Conservation (phyloP, 2,113 vertebrate species). For the Melanostigma gelatinosum region DNA sequence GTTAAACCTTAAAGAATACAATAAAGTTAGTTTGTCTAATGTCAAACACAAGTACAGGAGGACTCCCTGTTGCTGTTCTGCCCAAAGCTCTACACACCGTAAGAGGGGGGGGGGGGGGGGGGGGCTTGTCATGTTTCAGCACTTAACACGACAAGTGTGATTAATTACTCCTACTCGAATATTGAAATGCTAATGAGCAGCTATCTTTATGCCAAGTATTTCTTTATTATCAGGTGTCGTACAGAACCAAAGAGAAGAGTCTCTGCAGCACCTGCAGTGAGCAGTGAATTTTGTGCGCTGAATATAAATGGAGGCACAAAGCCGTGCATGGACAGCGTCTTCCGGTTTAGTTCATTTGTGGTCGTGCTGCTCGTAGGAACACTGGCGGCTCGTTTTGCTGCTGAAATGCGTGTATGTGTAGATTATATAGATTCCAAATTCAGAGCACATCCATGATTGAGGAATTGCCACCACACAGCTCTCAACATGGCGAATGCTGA, state of each 20-base stretch:
- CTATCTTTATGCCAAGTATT: conserved; percentile 23
- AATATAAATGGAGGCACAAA: conserved; percentile 22
- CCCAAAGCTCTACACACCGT: conserved; percentile 36
- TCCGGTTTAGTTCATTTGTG: neutral
- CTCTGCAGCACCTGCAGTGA: conserved; percentile 14
- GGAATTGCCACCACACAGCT: no score
- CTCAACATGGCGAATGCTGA: neutral
- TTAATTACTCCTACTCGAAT: conserved; percentile 37
- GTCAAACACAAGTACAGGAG: conserved; percentile 5
- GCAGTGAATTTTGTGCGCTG: conserved; percentile 21
- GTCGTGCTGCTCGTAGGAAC: neutral
- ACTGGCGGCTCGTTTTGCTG: neutral
- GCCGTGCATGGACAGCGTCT: neutral
- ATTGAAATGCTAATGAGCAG: conserved; percentile 26
- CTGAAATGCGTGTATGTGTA: no score
- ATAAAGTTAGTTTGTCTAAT: conserved; percentile 2
- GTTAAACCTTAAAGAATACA: conserved; percentile 31
- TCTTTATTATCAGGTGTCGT: neutral
- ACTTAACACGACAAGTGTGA: conserved; percentile 3
- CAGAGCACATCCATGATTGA: neutral
- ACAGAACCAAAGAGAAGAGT: conserved; percentile 7
- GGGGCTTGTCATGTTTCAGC: conserved; percentile 13
- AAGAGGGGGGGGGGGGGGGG: neutral
- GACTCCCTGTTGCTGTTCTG: conserved; percentile 31
- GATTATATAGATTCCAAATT: neutral